A percentile compares a stretch with the other conserved stretches of the same genome.
Evolutionary conservation across 1,140 invertebrate species (phyloP).

Genomic region (Meloidogyne exigua): DNA sequence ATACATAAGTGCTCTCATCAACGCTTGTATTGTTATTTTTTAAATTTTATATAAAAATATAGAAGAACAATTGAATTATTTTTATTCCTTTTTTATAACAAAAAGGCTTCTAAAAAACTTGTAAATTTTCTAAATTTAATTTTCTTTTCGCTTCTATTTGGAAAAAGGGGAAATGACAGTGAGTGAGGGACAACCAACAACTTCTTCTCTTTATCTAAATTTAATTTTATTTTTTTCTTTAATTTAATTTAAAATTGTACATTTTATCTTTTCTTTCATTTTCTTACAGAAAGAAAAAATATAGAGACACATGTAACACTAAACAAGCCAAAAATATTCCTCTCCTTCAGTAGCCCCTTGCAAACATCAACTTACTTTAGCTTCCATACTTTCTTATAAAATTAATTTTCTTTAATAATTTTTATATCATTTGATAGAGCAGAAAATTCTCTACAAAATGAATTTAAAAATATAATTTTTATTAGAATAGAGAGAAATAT

Average conservation of each 20-base stretch:
- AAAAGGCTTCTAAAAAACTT: background rate
- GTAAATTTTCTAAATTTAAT: background rate
- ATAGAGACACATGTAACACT: no score
- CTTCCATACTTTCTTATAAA: background rate
- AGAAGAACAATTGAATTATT: slow-evolving; percentile 5
- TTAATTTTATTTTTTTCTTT: slow-evolving; percentile 11
- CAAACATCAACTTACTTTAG: background rate
- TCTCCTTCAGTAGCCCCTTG: background rate
- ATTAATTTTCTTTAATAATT: no score
- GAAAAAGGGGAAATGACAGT: background rate
- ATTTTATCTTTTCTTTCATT: background rate
- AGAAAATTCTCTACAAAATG: background rate
- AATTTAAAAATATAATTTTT: background rate
- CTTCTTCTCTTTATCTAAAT: background rate
- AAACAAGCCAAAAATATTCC: no score
- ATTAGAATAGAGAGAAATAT: no score
- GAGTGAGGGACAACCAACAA: background rate
- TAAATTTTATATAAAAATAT: no score
- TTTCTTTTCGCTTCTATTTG: background rate
- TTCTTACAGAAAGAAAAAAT: background rate
- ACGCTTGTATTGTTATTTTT: no score
- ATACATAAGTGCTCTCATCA: no score
- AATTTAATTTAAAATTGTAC: background rate
- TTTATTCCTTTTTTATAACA: background rate
- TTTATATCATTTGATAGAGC: no score